Evolutionary conservation across 2,888 invertebrate genomes (phyloP).

Genomic region (Oscheius sp.): DNA sequence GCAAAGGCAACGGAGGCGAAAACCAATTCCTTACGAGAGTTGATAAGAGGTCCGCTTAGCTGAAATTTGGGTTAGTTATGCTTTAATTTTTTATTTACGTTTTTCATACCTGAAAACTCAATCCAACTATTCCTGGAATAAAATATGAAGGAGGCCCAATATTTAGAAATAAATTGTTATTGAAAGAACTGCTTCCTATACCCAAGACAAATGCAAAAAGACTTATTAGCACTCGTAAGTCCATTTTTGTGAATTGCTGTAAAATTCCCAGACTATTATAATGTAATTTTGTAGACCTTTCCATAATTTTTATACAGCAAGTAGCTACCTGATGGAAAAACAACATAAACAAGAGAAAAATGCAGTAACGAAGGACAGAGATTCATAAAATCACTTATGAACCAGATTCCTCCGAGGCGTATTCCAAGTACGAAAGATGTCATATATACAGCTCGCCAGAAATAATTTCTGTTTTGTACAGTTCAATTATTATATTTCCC

Average conservation of each 20-base stretch:
- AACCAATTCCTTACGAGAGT: slow-evolving; percentile 5
- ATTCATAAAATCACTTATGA: not conserved
- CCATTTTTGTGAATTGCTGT: not conserved
- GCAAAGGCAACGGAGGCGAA: not conserved
- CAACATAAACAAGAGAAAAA: not conserved
- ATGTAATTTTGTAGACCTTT: not conserved
- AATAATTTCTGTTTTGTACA: slow-evolving; percentile 21
- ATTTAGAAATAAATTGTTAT: not conserved
- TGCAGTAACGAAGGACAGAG: slow-evolving; percentile 6
- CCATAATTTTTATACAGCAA: not conserved
- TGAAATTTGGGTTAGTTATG: not conserved
- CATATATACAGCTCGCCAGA: slow-evolving; percentile 25
- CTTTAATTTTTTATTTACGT: not conserved
- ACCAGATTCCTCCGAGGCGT: slow-evolving; percentile 20
- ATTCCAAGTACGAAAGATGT: slow-evolving; percentile 18
- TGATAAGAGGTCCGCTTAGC: slow-evolving; percentile 13
- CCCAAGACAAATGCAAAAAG: slow-evolving; percentile 15
- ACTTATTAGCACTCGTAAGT: slow-evolving; percentile 7
- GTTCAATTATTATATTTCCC: too few relatives aligned
- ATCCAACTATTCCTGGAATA: slow-evolving; percentile 11
- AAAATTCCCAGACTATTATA: too few relatives aligned
- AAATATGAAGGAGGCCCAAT: slow-evolving; percentile 25
- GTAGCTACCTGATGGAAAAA: not conserved
- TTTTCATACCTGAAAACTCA: slow-evolving; percentile 15
- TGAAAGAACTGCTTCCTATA: slow-evolving; percentile 14